Evolutionary conservation across 1,140 invertebrate genomes (phyloP).

Genomic region (Brachionus calyciflorus): DNA sequence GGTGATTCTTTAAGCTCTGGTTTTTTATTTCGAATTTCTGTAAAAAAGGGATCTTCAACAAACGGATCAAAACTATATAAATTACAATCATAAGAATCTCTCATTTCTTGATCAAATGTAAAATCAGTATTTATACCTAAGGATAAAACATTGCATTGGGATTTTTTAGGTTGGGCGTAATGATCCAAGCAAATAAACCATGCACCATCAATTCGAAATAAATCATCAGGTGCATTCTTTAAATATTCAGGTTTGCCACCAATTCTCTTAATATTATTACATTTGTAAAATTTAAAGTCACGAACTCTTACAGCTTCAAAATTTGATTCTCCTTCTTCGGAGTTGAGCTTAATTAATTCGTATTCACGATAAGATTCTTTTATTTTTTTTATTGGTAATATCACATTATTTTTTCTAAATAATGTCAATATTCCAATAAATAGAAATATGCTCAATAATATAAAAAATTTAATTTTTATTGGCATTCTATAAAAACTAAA

Average conservation of each 20-base stretch:
- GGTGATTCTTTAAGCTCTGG: neutral
- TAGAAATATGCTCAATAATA: too few species aligned
- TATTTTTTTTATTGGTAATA: too few species aligned
- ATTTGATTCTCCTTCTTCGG: too few species aligned
- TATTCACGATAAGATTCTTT: too few species aligned
- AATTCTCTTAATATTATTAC: neutral
- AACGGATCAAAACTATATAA: constrained; percentile 23
- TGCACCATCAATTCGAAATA: constrained; percentile 22
- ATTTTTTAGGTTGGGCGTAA: neutral
- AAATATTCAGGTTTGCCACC: neutral
- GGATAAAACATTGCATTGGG: neutral
- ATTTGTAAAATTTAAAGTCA: constrained; percentile 33
- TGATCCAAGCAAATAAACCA: constrained; percentile 31
- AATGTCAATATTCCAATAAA: too few species aligned
- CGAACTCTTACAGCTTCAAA: neutral
- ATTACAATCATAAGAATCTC: neutral
- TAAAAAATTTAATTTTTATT: too few species aligned
- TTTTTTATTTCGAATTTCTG: neutral
- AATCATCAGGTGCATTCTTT: constrained; percentile 10
- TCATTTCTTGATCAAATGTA: constrained; percentile 17
- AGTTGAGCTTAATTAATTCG: too few species aligned
- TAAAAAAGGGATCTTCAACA: constrained; percentile 10
- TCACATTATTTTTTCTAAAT: too few species aligned
- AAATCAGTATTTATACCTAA: constrained; percentile 25
- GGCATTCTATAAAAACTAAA: too few species aligned